A percentile compares a stretch with the other conserved stretches of the same genome.
Evolutionary conservation across 2,113 vertebrate species (phyloP).

Genomic region (Hemiscyllium ocellatum): DNA sequence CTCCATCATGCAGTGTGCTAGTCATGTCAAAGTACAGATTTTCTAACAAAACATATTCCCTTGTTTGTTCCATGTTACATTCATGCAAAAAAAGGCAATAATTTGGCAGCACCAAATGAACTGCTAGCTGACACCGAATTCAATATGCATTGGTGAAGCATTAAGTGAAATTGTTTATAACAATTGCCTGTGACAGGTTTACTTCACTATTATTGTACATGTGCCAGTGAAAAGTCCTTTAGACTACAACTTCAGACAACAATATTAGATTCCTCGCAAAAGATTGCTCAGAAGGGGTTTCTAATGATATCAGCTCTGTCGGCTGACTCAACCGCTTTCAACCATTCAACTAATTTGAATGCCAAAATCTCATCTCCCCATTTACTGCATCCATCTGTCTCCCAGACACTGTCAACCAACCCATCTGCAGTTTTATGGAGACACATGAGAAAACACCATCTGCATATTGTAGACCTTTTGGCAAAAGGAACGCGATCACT

Average conservation of each 20-base stretch:
- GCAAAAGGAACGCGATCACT: constrained; percentile 7
- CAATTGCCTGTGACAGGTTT: neutral
- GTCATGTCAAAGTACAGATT: neutral
- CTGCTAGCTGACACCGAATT: neutral
- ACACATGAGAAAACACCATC: constrained; percentile 5
- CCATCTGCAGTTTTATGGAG: constrained; percentile 37
- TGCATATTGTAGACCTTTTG: constrained; percentile 17
- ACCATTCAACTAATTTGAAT: constrained; percentile 1
- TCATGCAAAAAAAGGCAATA: neutral
- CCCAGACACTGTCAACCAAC: constrained; percentile 18
- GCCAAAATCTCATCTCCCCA: constrained; percentile 30
- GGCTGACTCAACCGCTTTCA: neutral
- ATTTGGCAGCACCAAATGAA: neutral
- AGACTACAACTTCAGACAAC: neutral
- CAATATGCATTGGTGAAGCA: neutral
- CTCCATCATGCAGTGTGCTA: neutral
- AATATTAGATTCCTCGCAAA: neutral
- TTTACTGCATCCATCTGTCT: constrained; percentile 37
- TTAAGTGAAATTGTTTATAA: neutral
- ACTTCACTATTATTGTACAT: neutral
- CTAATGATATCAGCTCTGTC: neutral
- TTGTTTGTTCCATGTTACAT: neutral
- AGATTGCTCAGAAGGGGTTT: neutral
- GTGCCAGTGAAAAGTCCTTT: neutral
- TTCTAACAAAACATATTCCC: neutral